A percentile compares a stretch with the other conserved stretches of the same genome.
phyloP scores from a whole-genome alignment of 1,140 invertebrate genomes.

The Dinoponera quadriceps region DNA sequence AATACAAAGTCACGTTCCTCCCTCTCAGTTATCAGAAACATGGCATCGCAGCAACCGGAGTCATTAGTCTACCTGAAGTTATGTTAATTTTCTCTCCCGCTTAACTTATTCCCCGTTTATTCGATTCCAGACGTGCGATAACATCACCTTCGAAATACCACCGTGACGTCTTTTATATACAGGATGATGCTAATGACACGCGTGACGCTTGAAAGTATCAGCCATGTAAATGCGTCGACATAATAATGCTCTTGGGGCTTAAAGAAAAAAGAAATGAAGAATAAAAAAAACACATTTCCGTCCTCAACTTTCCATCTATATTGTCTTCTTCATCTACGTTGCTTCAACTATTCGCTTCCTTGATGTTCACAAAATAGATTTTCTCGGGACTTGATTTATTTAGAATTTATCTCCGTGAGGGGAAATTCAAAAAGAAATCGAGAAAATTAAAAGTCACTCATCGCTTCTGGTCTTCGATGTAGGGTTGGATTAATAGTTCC shows the following conservation, averaged over 20 bases:
- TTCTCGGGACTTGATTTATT: no score
- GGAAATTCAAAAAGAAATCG: no score
- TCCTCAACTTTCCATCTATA: no score
- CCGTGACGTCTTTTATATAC: background rate
- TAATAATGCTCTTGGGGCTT: background rate
- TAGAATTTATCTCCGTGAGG: no score
- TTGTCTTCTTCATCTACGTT: no score
- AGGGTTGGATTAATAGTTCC: no score
- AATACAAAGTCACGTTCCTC: constrained; percentile 23
- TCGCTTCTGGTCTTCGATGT: no score
- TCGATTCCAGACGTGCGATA: constrained; percentile 14
- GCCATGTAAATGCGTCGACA: background rate
- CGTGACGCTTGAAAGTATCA: constrained; percentile 11
- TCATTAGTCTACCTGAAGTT: constrained; percentile 37
- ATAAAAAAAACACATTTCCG: no score
- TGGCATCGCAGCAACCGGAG: background rate
- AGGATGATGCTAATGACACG: background rate
- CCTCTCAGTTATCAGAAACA: constrained; percentile 1
- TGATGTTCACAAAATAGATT: no score
- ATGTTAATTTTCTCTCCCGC: constrained; percentile 31
- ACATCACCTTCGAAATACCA: constrained; percentile 9
- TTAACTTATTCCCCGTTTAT: constrained; percentile 19
- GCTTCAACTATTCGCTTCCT: no score
- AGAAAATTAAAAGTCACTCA: no score
- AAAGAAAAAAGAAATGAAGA: no score